phyloP scores from a whole-genome alignment of 2,113 vertebrate genomes.

The Pollachius pollachius region DNA sequence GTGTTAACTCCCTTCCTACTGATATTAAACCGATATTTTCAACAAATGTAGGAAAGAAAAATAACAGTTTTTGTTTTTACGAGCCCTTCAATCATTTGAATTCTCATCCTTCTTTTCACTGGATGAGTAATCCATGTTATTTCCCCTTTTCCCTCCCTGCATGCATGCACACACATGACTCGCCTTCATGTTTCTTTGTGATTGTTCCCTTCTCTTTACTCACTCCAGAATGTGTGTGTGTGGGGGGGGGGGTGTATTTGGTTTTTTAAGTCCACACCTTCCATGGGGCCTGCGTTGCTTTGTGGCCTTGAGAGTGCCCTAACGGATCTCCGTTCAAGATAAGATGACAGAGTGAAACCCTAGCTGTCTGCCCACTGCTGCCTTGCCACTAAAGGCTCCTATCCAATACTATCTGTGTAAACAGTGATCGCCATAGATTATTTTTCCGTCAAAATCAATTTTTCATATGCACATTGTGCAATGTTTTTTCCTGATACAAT shows the following conservation, averaged over 20 bases:
- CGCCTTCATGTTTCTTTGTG: constrained; percentile 29
- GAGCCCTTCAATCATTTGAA: no score
- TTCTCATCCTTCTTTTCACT: constrained; percentile 27
- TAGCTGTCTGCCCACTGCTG: constrained; percentile 26
- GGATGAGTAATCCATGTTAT: constrained; percentile 16
- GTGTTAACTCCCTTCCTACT: no score
- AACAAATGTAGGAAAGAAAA: no score
- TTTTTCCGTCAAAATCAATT: constrained; percentile 10
- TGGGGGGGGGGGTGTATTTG: no score
- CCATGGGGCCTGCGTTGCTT: constrained; percentile 8
- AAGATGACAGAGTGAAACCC: constrained; percentile 41
- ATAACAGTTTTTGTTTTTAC: no score
- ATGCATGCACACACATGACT: constrained; percentile 18
- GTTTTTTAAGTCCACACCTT: no score
- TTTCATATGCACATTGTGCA: background rate
- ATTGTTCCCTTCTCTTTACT: constrained; percentile 22
- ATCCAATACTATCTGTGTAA: constrained; percentile 32
- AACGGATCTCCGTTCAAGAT: constrained; percentile 43
- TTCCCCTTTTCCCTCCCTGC: constrained; percentile 30
- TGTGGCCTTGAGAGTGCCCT: constrained; percentile 33
- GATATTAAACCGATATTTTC: no score
- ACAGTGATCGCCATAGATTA: constrained; percentile 2
- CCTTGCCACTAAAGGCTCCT: constrained; percentile 38
- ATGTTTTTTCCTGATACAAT: constrained; percentile 21
- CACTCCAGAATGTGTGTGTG: constrained; percentile 23